phyloP scores from a whole-genome alignment of 2,797 vertebrate species.

The Gymnopithys bicolor region DNA sequence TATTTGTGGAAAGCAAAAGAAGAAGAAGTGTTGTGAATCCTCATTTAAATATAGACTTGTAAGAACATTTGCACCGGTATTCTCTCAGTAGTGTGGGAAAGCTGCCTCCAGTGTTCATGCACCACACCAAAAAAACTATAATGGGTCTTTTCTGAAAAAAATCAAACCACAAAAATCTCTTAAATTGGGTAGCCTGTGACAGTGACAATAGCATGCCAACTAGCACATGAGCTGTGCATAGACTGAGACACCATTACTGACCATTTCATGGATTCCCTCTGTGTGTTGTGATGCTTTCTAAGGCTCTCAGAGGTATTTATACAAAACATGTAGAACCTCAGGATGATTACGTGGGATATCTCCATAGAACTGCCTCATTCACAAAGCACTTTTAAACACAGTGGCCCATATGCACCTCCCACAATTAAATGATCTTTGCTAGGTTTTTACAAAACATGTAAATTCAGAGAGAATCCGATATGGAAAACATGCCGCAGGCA shows the following conservation, averaged over 20 bases:
- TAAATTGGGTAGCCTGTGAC: not conserved
- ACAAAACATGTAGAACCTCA: not conserved
- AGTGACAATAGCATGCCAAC: not conserved
- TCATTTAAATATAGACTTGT: not conserved
- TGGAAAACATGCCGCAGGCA: not conserved
- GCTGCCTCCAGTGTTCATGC: not conserved
- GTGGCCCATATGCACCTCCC: not conserved
- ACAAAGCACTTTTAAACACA: not conserved
- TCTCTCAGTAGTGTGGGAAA: not conserved
- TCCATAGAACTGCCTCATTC: not conserved
- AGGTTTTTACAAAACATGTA: not conserved
- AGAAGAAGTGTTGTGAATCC: not conserved
- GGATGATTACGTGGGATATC: fast-evolving
- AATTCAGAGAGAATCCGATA: not conserved
- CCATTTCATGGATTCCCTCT: not conserved
- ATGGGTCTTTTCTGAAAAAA: not conserved
- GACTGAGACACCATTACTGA: not conserved
- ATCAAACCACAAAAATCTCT: not conserved
- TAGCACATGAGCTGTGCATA: not conserved
- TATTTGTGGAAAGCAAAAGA: not conserved
- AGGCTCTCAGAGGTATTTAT: not conserved
- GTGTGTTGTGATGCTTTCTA: not conserved
- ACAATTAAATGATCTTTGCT: not conserved
- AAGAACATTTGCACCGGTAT: not conserved
- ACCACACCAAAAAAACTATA: not conserved